Evolutionary conservation across 2,113 vertebrate genomes (phyloP).

Genomic region (Gallinago paraguaiae): DNA sequence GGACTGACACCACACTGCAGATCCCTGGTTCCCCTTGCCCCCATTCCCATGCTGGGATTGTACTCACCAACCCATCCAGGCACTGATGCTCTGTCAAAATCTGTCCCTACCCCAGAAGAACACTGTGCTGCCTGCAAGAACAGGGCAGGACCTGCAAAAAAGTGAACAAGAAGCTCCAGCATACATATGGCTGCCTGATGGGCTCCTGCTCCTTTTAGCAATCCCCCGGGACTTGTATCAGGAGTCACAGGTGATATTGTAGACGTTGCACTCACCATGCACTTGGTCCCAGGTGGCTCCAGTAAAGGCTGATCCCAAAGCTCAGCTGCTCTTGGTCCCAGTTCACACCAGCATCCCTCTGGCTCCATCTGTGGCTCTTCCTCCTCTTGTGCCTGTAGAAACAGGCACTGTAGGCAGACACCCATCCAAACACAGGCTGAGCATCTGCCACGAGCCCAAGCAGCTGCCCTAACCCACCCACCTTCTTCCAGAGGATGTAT

Average conservation of each 20-base stretch:
- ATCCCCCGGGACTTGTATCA: no score
- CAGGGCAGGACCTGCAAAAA: not conserved
- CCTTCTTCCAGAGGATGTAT: not conserved
- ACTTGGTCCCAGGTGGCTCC: not conserved
- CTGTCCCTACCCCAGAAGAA: not conserved
- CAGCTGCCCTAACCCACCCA: not conserved
- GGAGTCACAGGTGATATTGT: not conserved
- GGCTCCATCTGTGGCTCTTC: not conserved
- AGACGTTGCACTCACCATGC: rapidly evolving
- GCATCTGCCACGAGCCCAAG: not conserved
- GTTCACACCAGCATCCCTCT: not conserved
- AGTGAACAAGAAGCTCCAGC: not conserved
- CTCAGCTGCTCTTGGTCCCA: not conserved
- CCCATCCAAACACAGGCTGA: not conserved
- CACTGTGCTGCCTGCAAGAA: rapidly evolving
- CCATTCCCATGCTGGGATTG: rapidly evolving
- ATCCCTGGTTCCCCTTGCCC: rapidly evolving
- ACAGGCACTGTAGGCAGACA: not conserved
- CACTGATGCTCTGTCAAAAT: not conserved
- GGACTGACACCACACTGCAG: not conserved
- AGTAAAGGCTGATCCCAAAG: not conserved
- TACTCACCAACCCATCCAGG: not conserved
- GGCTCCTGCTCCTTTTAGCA: not conserved
- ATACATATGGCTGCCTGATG: rapidly evolving
- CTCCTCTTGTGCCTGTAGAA: not conserved